Evolutionary conservation across 2,888 invertebrate species (phyloP).

Genomic region (Drosophila macrothrix): DNA sequence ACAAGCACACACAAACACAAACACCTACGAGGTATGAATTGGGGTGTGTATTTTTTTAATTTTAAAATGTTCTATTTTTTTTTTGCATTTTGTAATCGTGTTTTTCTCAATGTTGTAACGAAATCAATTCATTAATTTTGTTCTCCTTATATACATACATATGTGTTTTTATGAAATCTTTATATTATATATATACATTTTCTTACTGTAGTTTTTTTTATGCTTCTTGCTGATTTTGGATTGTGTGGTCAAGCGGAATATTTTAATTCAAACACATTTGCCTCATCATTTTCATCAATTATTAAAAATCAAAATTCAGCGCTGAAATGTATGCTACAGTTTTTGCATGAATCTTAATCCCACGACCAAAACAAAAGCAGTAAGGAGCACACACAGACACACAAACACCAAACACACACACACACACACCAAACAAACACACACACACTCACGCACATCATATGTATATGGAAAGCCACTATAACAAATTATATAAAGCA

Average conservation of each 20-base stretch:
- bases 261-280: conserved; percentile 12
- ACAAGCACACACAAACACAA: conserved; percentile 9
- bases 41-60: conserved; percentile 32
- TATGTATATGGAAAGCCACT: conserved; percentile 78
- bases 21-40: conserved; percentile 15
- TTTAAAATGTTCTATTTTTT: conserved; percentile 3
- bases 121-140: conserved; percentile 27
- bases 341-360: conserved; percentile 59
- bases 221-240: conserved; percentile 63
- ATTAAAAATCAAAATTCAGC: conserved; percentile 19
- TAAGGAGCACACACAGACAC: conserved; percentile 38
- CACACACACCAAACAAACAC: conserved; percentile 12
- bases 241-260: conserved; percentile 28
- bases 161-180: conserved; percentile 21
- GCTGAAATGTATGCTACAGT: conserved; percentile 74
- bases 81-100: conserved; percentile 59
- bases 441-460: conserved; percentile 23
- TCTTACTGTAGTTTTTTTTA: conserved; percentile 39
- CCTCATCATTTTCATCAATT: conserved; percentile 5
- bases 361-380: conserved; percentile 42
- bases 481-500: conserved; percentile 61
- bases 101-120: conserved; percentile 52
- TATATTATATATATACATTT: conserved; percentile 26
- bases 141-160: conserved; percentile 32
- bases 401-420: conserved; percentile 1